A percentile compares a stretch with the other conserved stretches of the same genome.
These are phyloP conservation scores for Heloderma charlesbogerti DNA, from an alignment of 2,113 vertebrate genomes.

Conservation along the genomic window DNA sequence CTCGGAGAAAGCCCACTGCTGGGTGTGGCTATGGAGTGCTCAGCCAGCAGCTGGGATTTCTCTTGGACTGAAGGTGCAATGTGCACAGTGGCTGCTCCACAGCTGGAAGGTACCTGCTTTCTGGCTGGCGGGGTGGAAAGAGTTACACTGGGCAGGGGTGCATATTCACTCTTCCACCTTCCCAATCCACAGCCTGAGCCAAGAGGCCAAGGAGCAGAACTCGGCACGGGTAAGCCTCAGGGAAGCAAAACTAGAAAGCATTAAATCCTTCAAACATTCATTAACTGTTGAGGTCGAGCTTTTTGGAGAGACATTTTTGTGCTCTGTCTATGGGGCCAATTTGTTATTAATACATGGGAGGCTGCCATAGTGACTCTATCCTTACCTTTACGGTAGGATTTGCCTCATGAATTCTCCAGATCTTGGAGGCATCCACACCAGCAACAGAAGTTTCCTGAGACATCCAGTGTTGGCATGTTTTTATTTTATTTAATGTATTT, in stretches of 20 bases:
- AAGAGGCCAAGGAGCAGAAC: background rate
- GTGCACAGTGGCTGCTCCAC: too few relatives aligned
- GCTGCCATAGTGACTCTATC: background rate
- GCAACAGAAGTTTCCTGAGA: background rate
- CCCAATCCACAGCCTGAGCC: too few relatives aligned
- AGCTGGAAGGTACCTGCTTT: too few relatives aligned
- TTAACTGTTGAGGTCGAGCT: background rate
- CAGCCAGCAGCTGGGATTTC: too few relatives aligned
- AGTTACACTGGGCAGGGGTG: too few relatives aligned
- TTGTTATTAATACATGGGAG: background rate
- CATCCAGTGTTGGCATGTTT: background rate
- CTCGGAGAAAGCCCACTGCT: too few relatives aligned
- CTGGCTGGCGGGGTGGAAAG: too few relatives aligned
- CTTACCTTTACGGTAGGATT: too few relatives aligned
- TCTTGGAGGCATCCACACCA: background rate
- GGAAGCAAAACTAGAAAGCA: background rate
- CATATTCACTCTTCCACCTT: too few relatives aligned
- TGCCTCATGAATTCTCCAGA: background rate
- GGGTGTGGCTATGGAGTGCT: too few relatives aligned
- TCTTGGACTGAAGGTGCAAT: too few relatives aligned
- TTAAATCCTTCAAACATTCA: background rate
- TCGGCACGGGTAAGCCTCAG: conserved; percentile 21
- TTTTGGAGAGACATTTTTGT: background rate
- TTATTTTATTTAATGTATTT: too few relatives aligned
- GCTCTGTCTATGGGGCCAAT: background rate